These are phyloP conservation scores for Rhea americana DNA, from an alignment of 2,113 vertebrate genomes.

Conservation along the genomic window DNA sequence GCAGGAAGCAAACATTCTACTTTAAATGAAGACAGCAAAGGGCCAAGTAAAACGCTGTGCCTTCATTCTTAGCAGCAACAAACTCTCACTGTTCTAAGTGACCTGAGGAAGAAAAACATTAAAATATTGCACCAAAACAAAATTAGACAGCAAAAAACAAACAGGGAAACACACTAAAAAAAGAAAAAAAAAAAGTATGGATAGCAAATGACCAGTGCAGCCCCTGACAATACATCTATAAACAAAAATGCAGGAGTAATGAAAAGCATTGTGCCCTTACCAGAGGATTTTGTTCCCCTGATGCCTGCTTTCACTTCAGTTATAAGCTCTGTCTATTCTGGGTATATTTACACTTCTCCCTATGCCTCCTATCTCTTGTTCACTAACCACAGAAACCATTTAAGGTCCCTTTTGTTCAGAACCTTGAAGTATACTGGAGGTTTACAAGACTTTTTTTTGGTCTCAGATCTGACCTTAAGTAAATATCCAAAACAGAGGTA, in stretches of 20 bases:
- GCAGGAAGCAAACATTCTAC: constrained; percentile 61
- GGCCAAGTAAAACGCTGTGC: constrained; percentile 47
- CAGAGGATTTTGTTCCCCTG: constrained; percentile 40
- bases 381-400: constrained; percentile 50
- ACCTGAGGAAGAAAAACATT: constrained; percentile 74
- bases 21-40: constrained; percentile 59
- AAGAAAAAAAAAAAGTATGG: neutral
- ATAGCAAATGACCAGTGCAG: constrained; percentile 55
- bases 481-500: constrained; percentile 71
- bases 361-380: neutral
- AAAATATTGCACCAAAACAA: constrained; percentile 78
- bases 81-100: constrained; percentile 59
- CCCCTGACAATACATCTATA: constrained; percentile 51
- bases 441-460: constrained; percentile 44
- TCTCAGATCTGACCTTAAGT: constrained; percentile 26
- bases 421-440: constrained; percentile 47
- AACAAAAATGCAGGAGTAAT: constrained; percentile 63
- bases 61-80: constrained; percentile 66
- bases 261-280: constrained; percentile 62
- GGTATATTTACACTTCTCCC: constrained; percentile 54
- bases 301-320: constrained; percentile 32
- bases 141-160: constrained; percentile 56
- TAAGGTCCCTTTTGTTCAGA: constrained; percentile 35
- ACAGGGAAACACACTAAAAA: constrained; percentile 27
- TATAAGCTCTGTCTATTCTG: constrained; percentile 51